These are phyloP conservation scores for Minunthozetes semirufus DNA, from an alignment of 2,888 invertebrate species.

Conservation along the genomic window DNA sequence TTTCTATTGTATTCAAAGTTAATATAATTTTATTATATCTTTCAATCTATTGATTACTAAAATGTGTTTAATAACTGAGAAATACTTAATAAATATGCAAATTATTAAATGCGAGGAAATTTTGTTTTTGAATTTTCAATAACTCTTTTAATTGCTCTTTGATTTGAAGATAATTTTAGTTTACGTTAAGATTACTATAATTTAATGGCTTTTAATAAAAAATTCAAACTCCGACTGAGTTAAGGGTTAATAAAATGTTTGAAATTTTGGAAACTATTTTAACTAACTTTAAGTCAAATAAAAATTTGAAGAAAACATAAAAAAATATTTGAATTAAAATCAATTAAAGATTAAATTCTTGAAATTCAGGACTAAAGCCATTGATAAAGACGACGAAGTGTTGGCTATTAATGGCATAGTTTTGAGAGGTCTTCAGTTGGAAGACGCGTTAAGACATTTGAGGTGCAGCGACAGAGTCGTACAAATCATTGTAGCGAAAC, in stretches of 20 bases:
- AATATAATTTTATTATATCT: background rate
- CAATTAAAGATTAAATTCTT: background rate
- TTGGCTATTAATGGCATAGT: constrained; percentile 75
- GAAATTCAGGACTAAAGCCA: constrained; percentile 11
- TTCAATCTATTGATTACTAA: background rate
- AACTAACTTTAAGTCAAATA: too few species aligned
- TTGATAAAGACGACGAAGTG: constrained; percentile 72
- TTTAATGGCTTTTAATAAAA: too few species aligned
- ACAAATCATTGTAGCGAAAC: constrained; percentile 41
- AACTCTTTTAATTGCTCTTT: too few species aligned
- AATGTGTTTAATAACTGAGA: background rate
- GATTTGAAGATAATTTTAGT: too few species aligned
- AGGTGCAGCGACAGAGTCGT: constrained; percentile 41
- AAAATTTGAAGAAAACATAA: too few species aligned
- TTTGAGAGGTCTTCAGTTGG: constrained; percentile 61
- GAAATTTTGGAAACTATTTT: too few species aligned
- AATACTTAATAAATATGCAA: too few species aligned
- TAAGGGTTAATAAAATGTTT: too few species aligned
- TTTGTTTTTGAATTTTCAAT: too few species aligned
- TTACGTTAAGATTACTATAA: too few species aligned
- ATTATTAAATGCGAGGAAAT: background rate
- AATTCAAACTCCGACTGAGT: too few species aligned
- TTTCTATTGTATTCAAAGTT: constrained; percentile 6
- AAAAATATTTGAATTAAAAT: too few species aligned
- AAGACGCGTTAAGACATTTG: constrained; percentile 41